A percentile compares a stretch with the other conserved stretches of the same genome.
phyloP scores from a whole-genome alignment of 2,113 vertebrate genomes.

The Embiotoca jacksoni region DNA sequence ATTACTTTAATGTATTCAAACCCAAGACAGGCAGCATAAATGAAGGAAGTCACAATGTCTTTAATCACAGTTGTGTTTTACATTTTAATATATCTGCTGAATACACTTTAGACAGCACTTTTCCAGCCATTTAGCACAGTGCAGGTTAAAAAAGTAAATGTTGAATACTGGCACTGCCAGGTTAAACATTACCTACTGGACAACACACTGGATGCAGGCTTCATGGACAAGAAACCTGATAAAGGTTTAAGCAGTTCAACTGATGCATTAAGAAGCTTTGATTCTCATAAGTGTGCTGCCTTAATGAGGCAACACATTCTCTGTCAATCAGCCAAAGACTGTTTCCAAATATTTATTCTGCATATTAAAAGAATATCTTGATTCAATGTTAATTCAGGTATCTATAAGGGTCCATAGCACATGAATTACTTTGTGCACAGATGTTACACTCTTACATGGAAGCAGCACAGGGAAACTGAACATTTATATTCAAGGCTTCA shows the following conservation, averaged over 20 bases:
- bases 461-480: background rate
- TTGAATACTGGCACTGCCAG: background rate
- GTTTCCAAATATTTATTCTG: slow-evolving; percentile 18
- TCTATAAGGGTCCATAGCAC: slow-evolving; percentile 4
- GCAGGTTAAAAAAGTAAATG: background rate
- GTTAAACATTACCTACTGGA: slow-evolving; percentile 32
- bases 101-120: background rate
- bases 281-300: slow-evolving; percentile 27
- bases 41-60: background rate
- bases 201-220: background rate
- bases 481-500: slow-evolving; percentile 2
- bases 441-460: slow-evolving; percentile 1
- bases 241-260: slow-evolving; percentile 35
- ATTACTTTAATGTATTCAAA: background rate
- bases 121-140: slow-evolving; percentile 23
- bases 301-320: slow-evolving; percentile 23
- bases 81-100: background rate
- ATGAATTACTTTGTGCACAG: slow-evolving; percentile 10
- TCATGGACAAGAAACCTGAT: background rate
- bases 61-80: too few species aligned
- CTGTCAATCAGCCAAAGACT: slow-evolving; percentile 36
- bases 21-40: slow-evolving; percentile 1
- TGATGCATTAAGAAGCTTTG: slow-evolving; percentile 51
- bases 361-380: slow-evolving; percentile 47
- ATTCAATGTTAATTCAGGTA: slow-evolving; percentile 30